Evolutionary conservation across 2,888 invertebrate species (phyloP), one percentile per base, ranked within the genome.

Genomic region (Branchellion lobata): DNA sequence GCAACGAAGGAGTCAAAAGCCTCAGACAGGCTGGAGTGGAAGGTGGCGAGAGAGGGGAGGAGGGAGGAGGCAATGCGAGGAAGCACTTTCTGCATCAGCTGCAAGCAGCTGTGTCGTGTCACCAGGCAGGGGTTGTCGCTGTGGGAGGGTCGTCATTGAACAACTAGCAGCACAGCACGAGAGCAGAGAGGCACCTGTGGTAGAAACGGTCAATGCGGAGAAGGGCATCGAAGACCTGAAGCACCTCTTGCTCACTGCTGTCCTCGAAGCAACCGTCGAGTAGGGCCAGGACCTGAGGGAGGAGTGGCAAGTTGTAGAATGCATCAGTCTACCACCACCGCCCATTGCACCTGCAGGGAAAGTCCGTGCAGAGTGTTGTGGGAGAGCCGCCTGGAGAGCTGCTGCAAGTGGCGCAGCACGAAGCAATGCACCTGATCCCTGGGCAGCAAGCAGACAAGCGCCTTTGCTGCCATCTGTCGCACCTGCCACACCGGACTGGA

Each of bases 381-480:
- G 3, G n/a, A 24, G 5, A 57, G 24, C 3, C 61, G 8, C 5
- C 21, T 5, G 21, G 61, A 57, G 21, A 57, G 3, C 3, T 18
- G 24, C 3, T 24, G 3, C 5, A 89, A 84, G 78, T 84, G 82
- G n/a, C 84, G 82, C 77, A 89, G 84, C 51, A 90, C 81, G 40
- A 86, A 85, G 27, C 77, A 69, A 11, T 81, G 82, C 80, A 86
- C 81, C 79, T 85, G 84, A 82, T 87, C 86, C 80, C 87, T 87
- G 0, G 89, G 82, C 73, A 92, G 89, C 80, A 92, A 87, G 31
- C 92, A 90, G 29, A 91, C 90, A 36, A 92, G 88, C 0, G 93
- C 93, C 85, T 90, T 90, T 0, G 93, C 93, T 0, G 93, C 92
- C 82, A 94, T 89, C 84, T 91, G 90, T 53, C 94, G 89, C 0